Percentiles rank a stretch among this genome's conserved stretches.
phyloP scores from a whole-genome alignment of 2,113 vertebrate species.

The Orycteropus afer region DNA sequence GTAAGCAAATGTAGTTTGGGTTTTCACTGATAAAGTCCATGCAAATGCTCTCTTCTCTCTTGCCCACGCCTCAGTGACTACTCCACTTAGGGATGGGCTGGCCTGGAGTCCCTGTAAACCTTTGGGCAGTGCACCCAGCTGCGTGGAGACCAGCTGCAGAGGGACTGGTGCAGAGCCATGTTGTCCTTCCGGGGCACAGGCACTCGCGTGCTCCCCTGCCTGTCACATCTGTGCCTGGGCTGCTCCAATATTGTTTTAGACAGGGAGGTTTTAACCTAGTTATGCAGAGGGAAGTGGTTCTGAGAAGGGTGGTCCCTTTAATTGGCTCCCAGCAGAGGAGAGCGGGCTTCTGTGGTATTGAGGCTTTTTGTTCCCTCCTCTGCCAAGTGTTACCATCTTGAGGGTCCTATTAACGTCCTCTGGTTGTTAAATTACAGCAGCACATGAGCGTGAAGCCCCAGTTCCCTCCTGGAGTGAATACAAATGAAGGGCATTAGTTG shows the following conservation, averaged over 20 bases:
- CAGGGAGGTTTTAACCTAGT: constrained; percentile 80
- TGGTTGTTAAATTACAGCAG: constrained; percentile 82
- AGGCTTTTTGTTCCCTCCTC: constrained; percentile 68
- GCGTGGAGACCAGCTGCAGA: background rate
- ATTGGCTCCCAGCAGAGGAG: constrained; percentile 87
- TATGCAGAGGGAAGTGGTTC: constrained; percentile 75
- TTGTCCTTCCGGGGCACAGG: constrained; percentile 68
- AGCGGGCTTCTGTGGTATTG: constrained; percentile 23
- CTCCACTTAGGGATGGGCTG: background rate
- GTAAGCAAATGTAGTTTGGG: background rate
- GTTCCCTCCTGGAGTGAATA: constrained; percentile 82
- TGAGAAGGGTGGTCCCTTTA: constrained; percentile 76
- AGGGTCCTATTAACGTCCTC: constrained; percentile 83
- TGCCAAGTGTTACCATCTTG: constrained; percentile 79
- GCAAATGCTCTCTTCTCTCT: background rate
- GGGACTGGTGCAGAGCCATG: background rate
- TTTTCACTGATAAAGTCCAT: background rate
- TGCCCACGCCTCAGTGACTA: background rate
- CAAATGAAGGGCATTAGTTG: constrained; percentile 81
- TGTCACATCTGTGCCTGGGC: constrained; percentile 74
- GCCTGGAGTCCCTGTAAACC: background rate
- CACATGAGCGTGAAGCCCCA: constrained; percentile 67
- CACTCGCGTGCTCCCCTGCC: constrained; percentile 64
- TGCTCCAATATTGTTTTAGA: constrained; percentile 81
- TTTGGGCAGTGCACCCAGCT: background rate